Evolutionary conservation across 2,113 vertebrate species (phyloP), one percentile per base, ranked within the genome.

Genomic region (Catharus minimus): DNA sequence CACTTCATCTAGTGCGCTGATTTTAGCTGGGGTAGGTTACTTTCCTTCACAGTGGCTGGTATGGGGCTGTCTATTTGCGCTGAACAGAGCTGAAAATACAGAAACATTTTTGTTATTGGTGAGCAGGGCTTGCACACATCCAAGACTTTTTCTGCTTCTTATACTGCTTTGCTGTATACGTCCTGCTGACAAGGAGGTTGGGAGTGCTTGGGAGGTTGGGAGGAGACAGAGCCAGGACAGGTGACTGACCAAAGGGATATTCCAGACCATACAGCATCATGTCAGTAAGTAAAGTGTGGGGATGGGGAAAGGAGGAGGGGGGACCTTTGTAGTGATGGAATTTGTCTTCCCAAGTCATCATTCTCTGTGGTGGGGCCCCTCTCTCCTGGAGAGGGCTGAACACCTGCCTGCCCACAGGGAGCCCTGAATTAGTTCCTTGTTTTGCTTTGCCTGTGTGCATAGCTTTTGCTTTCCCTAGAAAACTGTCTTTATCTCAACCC

Each of bases 121-220:
- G 13, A 36, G 11, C 41, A 27, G 36, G 9, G 6, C 9, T 78
- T 47, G 3, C 19, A 24, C 41, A 55, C 6, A 78, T 9, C 7
- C 47, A n/a, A 53, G 15, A 28, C 10, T 10, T 36, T 17, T 62
- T 30, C 33, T 79, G 16, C 24, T 55, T 26, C 12, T 33, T 1
- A 2, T 14, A 33, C 23, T 24, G 33, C 38, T 38, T 11, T 38
- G 38, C 38, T 38, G 38, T 38, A 38, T 11, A 38, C 11, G 38
- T 5, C 12, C 2, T 0, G 1, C 23, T 23, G 28, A 1, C 1
- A 6, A 64, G 21, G 33, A 28, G 8, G 4, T 1, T 47, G 8
- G 7, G 20, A 3, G 2, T 71, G 5, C 8, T 3, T 27, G 33
- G 49, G 21, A 41, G 49, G 11, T 1, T 47, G 17, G 20, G 17